These are phyloP conservation scores for Adelphocoris suturalis DNA, from an alignment of 2,888 invertebrate genomes.

Conservation along the genomic window DNA sequence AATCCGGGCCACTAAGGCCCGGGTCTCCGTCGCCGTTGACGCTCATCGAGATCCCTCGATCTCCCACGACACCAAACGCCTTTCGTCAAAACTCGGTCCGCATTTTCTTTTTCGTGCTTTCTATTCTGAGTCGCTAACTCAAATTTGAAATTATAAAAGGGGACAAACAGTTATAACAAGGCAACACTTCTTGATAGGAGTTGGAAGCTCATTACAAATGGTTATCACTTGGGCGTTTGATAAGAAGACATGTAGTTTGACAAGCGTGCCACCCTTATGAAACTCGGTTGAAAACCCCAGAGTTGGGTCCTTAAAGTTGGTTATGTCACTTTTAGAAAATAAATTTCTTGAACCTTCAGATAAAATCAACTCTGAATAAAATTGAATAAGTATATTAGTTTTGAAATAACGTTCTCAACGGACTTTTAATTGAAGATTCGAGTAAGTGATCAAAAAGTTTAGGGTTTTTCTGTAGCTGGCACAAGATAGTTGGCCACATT, in stretches of 20 bases:
- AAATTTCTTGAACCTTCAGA: too few species aligned
- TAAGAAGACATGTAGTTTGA: conserved; percentile 15
- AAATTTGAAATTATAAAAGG: neutral
- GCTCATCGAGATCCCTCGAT: conserved; percentile 58
- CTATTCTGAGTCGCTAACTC: neutral
- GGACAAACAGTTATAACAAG: neutral
- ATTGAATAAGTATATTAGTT: too few species aligned
- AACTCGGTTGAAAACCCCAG: too few species aligned
- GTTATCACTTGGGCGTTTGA: conserved; percentile 38
- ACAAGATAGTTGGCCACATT: too few species aligned
- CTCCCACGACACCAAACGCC: neutral
- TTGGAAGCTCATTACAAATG: neutral
- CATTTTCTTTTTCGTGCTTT: neutral
- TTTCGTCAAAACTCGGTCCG: neutral
- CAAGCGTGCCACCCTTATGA: neutral
- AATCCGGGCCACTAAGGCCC: conserved; percentile 67
- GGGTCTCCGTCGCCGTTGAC: conserved; percentile 73
- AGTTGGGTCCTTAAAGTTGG: too few species aligned
- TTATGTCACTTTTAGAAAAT: too few species aligned
- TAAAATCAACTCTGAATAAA: too few species aligned
- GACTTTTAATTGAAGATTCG: too few species aligned
- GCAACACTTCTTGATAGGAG: neutral
- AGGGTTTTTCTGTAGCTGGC: too few species aligned
- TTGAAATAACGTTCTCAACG: too few species aligned
- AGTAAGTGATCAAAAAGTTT: too few species aligned